Percentiles rank a stretch among this genome's conserved stretches.
Evolutionary conservation across 2,797 vertebrate genomes (phyloP).

Genomic region (Austrolebias charrua): DNA sequence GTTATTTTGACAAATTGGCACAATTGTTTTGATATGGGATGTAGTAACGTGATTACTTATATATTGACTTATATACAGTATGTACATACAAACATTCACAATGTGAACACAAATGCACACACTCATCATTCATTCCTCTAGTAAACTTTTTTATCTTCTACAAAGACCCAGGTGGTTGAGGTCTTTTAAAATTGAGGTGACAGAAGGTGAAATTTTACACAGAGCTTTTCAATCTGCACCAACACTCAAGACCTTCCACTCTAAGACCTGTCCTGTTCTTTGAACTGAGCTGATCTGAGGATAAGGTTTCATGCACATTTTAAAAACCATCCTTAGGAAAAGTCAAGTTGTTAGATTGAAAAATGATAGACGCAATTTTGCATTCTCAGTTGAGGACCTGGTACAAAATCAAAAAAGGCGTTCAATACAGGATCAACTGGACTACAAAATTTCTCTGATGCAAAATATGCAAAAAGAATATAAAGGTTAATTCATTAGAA

Average conservation of each 20-base stretch:
- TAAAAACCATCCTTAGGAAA: neutral
- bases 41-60: too few relatives aligned
- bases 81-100: too few relatives aligned
- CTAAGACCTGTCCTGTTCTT: conserved; percentile 12
- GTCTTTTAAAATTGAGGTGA: conserved; percentile 33
- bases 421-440: too few relatives aligned
- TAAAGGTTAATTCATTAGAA: conserved; percentile 10
- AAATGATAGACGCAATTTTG: conserved; percentile 10
- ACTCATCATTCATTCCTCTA: conserved; percentile 1
- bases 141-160: neutral
- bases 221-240: conserved; percentile 37
- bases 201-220: conserved; percentile 21
- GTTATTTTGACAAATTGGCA: too few relatives aligned
- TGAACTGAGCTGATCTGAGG: conserved; percentile 28
- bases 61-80: too few relatives aligned
- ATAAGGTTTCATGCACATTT: conserved; percentile 11
- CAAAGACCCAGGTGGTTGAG: conserved; percentile 4
- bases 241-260: conserved; percentile 15
- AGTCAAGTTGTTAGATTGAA: conserved; percentile 14
- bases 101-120: neutral
- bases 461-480: neutral
- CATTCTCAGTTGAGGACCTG: conserved; percentile 7
- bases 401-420: too few relatives aligned
- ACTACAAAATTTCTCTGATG: too few relatives aligned
- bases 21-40: too few relatives aligned